Evolutionary conservation across 2,888 invertebrate genomes (phyloP), one percentile per base, ranked within the genome.

Genomic region (Eudemis profundana): DNA sequence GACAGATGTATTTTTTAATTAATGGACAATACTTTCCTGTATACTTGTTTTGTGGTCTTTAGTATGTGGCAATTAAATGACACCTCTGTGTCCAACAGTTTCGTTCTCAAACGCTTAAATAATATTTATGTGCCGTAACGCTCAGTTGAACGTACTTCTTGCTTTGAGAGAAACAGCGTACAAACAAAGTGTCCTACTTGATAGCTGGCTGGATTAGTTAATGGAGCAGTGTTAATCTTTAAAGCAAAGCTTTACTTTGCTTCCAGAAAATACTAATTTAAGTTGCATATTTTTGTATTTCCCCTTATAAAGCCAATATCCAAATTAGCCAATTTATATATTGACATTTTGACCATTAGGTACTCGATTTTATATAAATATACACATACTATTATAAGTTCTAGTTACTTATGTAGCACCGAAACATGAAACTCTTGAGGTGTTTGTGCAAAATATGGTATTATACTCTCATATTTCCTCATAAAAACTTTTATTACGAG

Each of bases 401-500:
- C n/a, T n/a, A n/a, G n/a, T n/a, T n/a, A n/a, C n/a, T n/a, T n/a
- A 15, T 27, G 15, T 10, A 40, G 15, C 27, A 19, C n/a, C 12
- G 23, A 40, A 40, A 17, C n/a, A 56, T 14, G 19, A 21, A 53
- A 53, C 38, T 53, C 38, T 27, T 4, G 10, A 40, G 33, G n/a
- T 27, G 27, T 44, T 65, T 60, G 44, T 29, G 61, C 75, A 76
- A 81, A 86, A 81, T 81, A 78, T 81, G 72, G 73, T 78, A 84
- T 84, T 81, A 86, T 78, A 78, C 73, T 77, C 77, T 77, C 78
- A 78, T 80, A 82, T 78, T 83, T 83, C 76, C 81, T 77, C 67
- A 60, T 86, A 85, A 86, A 87, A 87, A 83, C 83, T 87, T 87
- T 89, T 86, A 83, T 86, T 89, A 86, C 82, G 84, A 80, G 83